Base-by-base conservation (phyloP, 2,888 invertebrate species). In the Drosophila leonis region DNA sequence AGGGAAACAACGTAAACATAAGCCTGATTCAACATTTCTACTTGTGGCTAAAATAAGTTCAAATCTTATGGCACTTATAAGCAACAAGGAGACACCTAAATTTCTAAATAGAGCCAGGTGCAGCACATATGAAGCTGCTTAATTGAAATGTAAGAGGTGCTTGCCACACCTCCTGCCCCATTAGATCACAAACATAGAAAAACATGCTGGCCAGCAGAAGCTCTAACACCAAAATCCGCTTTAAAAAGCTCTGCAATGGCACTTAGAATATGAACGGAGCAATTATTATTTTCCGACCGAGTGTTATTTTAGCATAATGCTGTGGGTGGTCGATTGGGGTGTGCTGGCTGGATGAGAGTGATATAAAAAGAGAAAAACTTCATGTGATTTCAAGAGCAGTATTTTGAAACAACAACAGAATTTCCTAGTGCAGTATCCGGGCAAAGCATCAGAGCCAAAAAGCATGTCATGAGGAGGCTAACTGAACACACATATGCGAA, bases 281-380 rank as follows among this genome's bases (percentile, higher is more conserved):
- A 90, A 85, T 85, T 90, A 85, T 90, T 81, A 83, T 72, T 83
- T 89, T 75, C 66, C 75, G 62, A 83, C 54, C 72, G 41, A 72
- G 64, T 87, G 75, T 70, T 77, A 70, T 87, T 74, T 70, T 55
- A 72, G 49, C 44, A 82, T 68, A 82, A 80, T 77, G 69, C 72
- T 55, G 37, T 59, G 41, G 65, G 70, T 49, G 56, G 20, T 51
- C 49, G 56, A 56, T 46, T 54, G 59, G 24, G 60, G 42, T 29
- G 39, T 24, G 31, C 37, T 0, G 65, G 33, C 39, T 15, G 39
- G 29, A 27, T n/a, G 37, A 39, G 55, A 49, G 35, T 59, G 67
- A 59, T 63, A 55, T 60, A 62, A 49, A 63, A 73, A 63, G 61
- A 39, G 48, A 49, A 59, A 55, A 62, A 62, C 71, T 57, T 64